A percentile compares a stretch with the other conserved stretches of the same genome.
Conservation (phyloP, 2,888 invertebrate genomes). For the Rhodophaea formosa region DNA sequence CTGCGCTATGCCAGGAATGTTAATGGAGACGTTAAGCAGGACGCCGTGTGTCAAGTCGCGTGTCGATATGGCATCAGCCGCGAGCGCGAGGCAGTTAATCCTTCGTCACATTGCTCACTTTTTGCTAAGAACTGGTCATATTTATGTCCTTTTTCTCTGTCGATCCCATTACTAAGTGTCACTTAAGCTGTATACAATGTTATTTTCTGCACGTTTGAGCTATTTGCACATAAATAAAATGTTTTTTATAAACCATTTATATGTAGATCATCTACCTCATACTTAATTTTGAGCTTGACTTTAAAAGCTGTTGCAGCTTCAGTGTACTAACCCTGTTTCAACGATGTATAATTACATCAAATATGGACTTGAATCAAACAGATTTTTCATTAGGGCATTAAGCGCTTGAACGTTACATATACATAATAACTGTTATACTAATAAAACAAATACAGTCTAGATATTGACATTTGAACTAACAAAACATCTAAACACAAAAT, state of each 20-base stretch:
- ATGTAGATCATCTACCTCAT: not conserved
- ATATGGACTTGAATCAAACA: not conserved
- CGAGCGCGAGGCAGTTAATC: slow-evolving; percentile 51
- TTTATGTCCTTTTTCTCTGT: slow-evolving; percentile 50
- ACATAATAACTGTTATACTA: too few relatives aligned
- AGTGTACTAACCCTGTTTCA: not conserved
- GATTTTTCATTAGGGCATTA: not conserved
- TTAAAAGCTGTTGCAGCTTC: not conserved
- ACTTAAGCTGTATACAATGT: not conserved
- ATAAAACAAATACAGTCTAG: too few relatives aligned
- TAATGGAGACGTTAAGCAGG: slow-evolving; percentile 58
- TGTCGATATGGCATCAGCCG: slow-evolving; percentile 61
- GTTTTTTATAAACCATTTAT: not conserved
- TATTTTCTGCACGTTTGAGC: not conserved
- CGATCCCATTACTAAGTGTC: slow-evolving; percentile 41
- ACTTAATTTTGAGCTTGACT: not conserved
- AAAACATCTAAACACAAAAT: too few relatives aligned
- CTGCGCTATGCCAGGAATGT: slow-evolving; percentile 22
- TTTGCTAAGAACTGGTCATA: slow-evolving; percentile 41
- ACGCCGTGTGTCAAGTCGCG: slow-evolving; percentile 67
- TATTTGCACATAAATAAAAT: not conserved
- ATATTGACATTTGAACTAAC: too few relatives aligned
- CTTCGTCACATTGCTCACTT: slow-evolving; percentile 47
- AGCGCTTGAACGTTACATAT: not conserved
- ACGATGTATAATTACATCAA: not conserved